phyloP scores from a whole-genome alignment of 1,140 invertebrate species.

The Coboldia fuscipes region DNA sequence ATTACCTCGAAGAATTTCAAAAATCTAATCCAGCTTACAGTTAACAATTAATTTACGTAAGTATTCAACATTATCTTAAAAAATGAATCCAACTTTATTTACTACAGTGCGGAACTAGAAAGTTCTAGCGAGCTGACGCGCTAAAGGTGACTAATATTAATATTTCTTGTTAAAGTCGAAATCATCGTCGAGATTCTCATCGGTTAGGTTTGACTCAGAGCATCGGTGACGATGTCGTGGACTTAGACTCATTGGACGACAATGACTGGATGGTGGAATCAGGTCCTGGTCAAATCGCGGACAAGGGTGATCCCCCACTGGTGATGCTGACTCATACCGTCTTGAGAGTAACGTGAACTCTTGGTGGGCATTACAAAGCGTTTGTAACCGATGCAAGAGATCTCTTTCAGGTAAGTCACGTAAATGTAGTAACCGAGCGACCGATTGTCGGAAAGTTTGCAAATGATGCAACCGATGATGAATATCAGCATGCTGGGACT shows the following conservation, averaged over 20 bases:
- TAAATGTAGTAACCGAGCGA: slow-evolving; percentile 33
- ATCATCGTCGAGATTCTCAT: slow-evolving; percentile 4
- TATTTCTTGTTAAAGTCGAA: slow-evolving; percentile 4
- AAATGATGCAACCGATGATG: slow-evolving; percentile 50
- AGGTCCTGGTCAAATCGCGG: slow-evolving; percentile 14
- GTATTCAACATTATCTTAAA: too few relatives aligned
- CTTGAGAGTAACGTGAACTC: slow-evolving; percentile 37
- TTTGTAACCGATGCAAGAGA: slow-evolving; percentile 18
- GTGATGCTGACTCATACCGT: slow-evolving; percentile 25
- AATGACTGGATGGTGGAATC: slow-evolving; percentile 13
- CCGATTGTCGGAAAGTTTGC: slow-evolving; percentile 42
- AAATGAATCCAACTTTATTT: too few relatives aligned
- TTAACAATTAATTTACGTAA: too few relatives aligned
- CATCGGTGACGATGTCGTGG: slow-evolving; percentile 5
- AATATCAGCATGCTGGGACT: slow-evolving; percentile 44
- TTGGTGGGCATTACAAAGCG: slow-evolving; percentile 28
- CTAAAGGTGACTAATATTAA: too few relatives aligned
- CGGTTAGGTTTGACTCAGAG: slow-evolving; percentile 1
- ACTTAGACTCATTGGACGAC: slow-evolving; percentile 13
- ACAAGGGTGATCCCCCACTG: slow-evolving; percentile 18
- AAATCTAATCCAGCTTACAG: too few relatives aligned
- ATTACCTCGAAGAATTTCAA: too few relatives aligned
- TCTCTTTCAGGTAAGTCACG: slow-evolving; percentile 18
- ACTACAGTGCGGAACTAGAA: too few relatives aligned
- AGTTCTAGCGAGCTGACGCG: too few relatives aligned